Base-by-base conservation (phyloP, 2,797 vertebrate species). In the Catostomus latipinnis region DNA sequence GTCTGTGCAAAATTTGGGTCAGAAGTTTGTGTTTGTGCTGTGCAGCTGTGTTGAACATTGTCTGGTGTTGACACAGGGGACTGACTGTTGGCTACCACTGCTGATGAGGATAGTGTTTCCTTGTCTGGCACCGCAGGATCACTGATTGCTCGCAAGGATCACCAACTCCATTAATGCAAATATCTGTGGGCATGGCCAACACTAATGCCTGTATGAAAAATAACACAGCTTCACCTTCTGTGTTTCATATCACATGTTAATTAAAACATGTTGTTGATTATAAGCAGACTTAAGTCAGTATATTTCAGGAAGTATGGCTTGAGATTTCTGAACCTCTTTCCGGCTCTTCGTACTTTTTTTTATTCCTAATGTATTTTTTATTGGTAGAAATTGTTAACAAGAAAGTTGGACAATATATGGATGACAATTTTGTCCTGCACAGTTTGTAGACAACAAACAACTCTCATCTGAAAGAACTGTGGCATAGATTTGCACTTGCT, bases 91-190 rank as follows among this genome's bases (percentile, higher is more conserved):
- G 87, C 87, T 83, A 80, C 81, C 79, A 80, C 86, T 88, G 85
- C 67, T 82, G 86, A 84, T 43, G 76, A 56, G 88, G 86, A 88
- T 91, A 88, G 83, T 75, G 80, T 91, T 91, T 88, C 90, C 66
- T 83, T 70, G 14, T 87, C 85, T 87, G 63, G 84, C 85, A 80
- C 84, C 84, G 75, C 53, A 77, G 84, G 78, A 75, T 49, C 62
- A 71, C 85, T 62, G 78, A 61, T 65, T 82, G 80, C 83, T 81
- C 81, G 79, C 84, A 77, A 73, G 81, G 80, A 69, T 66, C 73
- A 81, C 84, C 68, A n/a, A 61, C 9, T 62, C 43, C 49, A 0
- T 1, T 63, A 61, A 56, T 71, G 54, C 49, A 67, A 76, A 57
- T 76, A 72, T 43, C 81, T 75, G 11, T 66, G 60, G 73, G 72